Evolutionary conservation across 2,888 invertebrate species (phyloP).

Genomic region (Sisyra nigra): DNA sequence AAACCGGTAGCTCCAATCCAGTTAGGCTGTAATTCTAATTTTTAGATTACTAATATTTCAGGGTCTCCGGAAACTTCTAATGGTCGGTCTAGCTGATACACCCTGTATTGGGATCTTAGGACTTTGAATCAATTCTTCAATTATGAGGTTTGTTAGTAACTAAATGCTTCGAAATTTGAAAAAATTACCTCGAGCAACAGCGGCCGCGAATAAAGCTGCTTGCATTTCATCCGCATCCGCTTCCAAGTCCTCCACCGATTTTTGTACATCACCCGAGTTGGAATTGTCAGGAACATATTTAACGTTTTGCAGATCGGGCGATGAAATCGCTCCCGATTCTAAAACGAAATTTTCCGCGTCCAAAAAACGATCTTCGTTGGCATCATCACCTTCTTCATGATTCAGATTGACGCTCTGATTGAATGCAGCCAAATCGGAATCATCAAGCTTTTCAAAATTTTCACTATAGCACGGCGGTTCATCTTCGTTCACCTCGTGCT

Average conservation of each 20-base stretch:
- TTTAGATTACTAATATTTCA: too few relatives aligned
- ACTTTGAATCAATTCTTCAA: too few relatives aligned
- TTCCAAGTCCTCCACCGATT: constrained; percentile 15
- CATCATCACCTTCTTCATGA: constrained; percentile 30
- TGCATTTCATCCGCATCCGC: constrained; percentile 22
- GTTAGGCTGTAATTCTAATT: too few relatives aligned
- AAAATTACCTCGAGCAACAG: constrained; percentile 13
- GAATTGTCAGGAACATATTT: constrained; percentile 11
- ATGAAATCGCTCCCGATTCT: constrained; percentile 40
- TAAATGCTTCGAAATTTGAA: neutral
- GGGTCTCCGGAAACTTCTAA: too few relatives aligned
- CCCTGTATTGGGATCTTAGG: too few relatives aligned
- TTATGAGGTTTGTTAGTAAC: too few relatives aligned
- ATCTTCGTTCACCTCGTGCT: constrained; percentile 23
- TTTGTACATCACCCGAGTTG: constrained; percentile 17
- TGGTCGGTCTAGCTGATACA: too few relatives aligned
- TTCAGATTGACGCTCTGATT: constrained; percentile 18
- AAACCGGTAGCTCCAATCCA: too few relatives aligned
- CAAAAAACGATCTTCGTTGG: constrained; percentile 49
- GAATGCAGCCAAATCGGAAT: constrained; percentile 27
- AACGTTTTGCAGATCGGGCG: constrained; percentile 9
- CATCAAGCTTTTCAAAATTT: constrained; percentile 23
- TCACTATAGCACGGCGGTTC: constrained; percentile 10
- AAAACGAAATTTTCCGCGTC: constrained; percentile 68
- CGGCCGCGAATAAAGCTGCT: constrained; percentile 24